Conservation (phyloP, 2,888 invertebrate genomes). For the Drosophila quinaria region DNA sequence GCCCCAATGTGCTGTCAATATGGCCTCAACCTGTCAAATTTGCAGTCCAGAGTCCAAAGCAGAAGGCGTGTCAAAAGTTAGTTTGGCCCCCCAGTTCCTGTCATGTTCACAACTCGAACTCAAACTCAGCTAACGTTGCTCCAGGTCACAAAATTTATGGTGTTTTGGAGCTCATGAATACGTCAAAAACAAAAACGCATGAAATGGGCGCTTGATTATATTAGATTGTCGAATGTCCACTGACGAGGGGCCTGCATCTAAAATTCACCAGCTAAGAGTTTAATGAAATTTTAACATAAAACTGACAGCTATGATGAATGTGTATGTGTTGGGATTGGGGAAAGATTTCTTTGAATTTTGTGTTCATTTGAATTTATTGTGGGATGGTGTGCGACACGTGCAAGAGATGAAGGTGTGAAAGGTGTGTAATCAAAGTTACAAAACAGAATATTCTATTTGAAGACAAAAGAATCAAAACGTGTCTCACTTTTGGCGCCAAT, state of each 20-base stretch:
- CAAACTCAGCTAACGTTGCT: neutral
- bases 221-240: conserved; percentile 33
- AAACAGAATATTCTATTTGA: conserved; percentile 14
- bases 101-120: conserved; percentile 26
- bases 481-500: neutral
- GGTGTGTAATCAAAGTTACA: neutral
- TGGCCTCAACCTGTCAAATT: conserved; percentile 61
- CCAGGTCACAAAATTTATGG: conserved; percentile 67
- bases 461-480: neutral
- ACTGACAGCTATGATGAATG: conserved; percentile 69
- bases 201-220: conserved; percentile 70
- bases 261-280: conserved; percentile 52
- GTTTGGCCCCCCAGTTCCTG: conserved; percentile 38
- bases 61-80: conserved; percentile 54
- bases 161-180: conserved; percentile 69
- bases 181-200: conserved; percentile 71
- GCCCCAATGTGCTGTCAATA: conserved; percentile 53
- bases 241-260: conserved; percentile 39
- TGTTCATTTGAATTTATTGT: conserved; percentile 17
- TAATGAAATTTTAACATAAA: conserved; percentile 71
- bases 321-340: conserved; percentile 25
- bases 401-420: conserved; percentile 22
- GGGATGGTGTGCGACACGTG: conserved; percentile 35
- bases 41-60: conserved; percentile 32
- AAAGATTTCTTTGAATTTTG: conserved; percentile 10